Conservation (phyloP, 2,797 vertebrate genomes). For the Gallinago nigripennis region DNA sequence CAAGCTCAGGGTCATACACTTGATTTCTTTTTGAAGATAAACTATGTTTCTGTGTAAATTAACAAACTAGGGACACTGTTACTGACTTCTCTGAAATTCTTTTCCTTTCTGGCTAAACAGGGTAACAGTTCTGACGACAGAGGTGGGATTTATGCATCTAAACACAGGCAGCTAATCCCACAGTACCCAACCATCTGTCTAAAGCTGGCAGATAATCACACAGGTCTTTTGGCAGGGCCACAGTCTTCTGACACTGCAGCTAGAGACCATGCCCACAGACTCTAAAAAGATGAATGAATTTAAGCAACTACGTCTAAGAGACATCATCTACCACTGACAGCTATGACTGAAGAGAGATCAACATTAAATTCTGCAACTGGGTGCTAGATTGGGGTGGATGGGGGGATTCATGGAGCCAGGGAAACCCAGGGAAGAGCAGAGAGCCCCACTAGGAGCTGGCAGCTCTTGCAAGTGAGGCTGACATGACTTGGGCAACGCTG, state of each 20-base stretch:
- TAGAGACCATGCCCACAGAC: background rate
- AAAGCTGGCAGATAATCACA: background rate
- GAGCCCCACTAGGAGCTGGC: background rate
- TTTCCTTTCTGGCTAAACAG: background rate
- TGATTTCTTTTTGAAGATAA: background rate
- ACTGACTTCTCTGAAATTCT: background rate
- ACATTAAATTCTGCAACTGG: background rate
- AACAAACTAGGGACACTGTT: background rate
- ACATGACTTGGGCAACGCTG: background rate
- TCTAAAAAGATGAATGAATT: background rate
- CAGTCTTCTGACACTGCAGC: background rate
- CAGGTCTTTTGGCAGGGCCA: background rate
- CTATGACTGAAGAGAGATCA: background rate
- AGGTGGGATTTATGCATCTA: background rate
- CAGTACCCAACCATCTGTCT: background rate
- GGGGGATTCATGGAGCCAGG: background rate
- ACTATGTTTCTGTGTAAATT: background rate
- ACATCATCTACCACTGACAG: background rate
- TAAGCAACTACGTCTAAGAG: background rate
- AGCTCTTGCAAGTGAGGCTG: background rate
- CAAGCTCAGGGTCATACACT: background rate
- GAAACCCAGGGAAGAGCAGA: background rate
- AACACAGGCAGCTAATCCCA: background rate
- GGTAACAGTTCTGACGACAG: background rate
- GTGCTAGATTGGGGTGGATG: background rate